Evolutionary conservation across 2,888 invertebrate species (phyloP), one percentile per base, ranked within the genome.

Genomic region (Lasioglossum morio): DNA sequence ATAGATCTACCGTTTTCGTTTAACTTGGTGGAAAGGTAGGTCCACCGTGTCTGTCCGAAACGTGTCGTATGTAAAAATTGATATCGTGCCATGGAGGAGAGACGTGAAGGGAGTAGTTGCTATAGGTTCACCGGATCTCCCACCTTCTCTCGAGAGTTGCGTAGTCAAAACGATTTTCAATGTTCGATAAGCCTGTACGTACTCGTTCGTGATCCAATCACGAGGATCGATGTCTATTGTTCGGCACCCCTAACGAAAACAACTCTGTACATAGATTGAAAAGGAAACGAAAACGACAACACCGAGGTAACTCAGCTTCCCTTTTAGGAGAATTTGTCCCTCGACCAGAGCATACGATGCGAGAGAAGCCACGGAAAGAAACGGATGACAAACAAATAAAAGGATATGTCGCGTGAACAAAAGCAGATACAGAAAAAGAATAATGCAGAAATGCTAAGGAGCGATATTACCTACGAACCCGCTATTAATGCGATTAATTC

Each of bases 401-500:
- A n/a, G 60, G 57, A 46, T 34, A 57, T 16, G 19, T 34, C 69
- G 8, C 19, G 8, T 4, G 69, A 23, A 1, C 37, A 69, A 12
- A 66, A 53, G 12, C 30, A 66, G 40, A 27, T n/a, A 30, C 46
- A 66, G 40, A 57, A 16, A 80, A 34, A 69, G 30, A 81, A 23
- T 37, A 76, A 23, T 37, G 34, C 19, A 70, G 81, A 88, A 90
- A 82, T 86, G 87, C 89, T 92, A 92, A 88, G 87, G 92, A 88
- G 81, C 87, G 90, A 89, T 90, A 90, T 85, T 90, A 90, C 84
- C 90, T 89, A 89, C 78, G 82, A 87, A 85, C 79, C 87, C 89
- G 90, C 90, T 92, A 91, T 88, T 85, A 90, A 89, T 89, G 88
- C 91, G 90, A 93, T 89, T 92, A 89, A 91, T 91, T 90, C 85